These are phyloP conservation scores for Daboia siamensis DNA, from an alignment of 2,113 vertebrate genomes.

Conservation along the genomic window DNA sequence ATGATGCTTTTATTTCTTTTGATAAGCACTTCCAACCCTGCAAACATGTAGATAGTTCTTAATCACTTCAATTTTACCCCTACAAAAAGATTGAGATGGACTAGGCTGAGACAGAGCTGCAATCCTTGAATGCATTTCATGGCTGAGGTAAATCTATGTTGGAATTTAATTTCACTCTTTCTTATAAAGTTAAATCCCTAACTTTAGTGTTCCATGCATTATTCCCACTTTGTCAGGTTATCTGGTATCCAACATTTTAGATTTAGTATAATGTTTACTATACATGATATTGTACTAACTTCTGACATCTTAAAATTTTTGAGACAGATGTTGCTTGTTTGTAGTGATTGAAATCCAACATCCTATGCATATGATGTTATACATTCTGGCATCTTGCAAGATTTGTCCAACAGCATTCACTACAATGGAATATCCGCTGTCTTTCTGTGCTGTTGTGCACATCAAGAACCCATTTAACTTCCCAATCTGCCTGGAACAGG, in stretches of 20 bases:
- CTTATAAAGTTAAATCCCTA: neutral
- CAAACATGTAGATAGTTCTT: neutral
- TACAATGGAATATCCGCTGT: neutral
- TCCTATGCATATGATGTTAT: neutral
- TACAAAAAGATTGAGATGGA: neutral
- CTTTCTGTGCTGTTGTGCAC: neutral
- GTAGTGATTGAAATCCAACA: neutral
- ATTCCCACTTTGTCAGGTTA: neutral
- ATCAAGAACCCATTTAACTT: neutral
- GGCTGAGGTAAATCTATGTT: neutral
- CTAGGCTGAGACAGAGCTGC: neutral
- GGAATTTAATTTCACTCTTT: neutral
- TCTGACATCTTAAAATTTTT: neutral
- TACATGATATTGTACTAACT: neutral
- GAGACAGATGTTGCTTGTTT: neutral
- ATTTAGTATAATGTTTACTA: neutral
- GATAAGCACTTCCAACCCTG: neutral
- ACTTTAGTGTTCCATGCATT: neutral
- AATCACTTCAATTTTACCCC: neutral
- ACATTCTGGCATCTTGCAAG: neutral
- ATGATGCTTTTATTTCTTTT: neutral
- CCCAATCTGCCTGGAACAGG: neutral
- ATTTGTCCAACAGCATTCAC: neutral
- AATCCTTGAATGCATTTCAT: neutral
- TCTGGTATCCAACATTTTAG: neutral